Base-by-base conservation (phyloP, 1,140 invertebrate genomes). In the Drosophila varians region DNA sequence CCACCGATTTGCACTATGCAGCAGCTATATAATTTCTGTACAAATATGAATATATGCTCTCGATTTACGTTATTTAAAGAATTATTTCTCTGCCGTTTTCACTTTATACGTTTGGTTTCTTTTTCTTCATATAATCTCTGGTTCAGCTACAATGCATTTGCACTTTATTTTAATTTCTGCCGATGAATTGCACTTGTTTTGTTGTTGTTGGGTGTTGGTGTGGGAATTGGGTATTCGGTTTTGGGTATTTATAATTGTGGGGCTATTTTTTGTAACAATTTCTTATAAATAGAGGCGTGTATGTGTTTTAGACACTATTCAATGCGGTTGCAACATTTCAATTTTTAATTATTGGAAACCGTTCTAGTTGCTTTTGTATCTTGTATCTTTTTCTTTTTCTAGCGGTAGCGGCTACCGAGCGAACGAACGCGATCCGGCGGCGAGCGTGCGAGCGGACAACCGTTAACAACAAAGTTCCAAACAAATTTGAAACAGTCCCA, bases 381-480 rank as follows among this genome's bases (percentile, higher is more conserved):
- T 57, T 56, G 11, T 77, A 43, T 51, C 28, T 70, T 69, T 28
- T 38, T 31, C 61, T 58, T n/a, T n/a, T n/a, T n/a, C n/a, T 58
- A 66, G 60, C n/a, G n/a, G n/a, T n/a, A n/a, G 21, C 45, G 49
- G 46, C 57, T 61, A 62, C 52, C 74, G 71, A 76, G 60, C 72
- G 60, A 71, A 76, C 77, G 77, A 77, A 83, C 78, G 64, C 51
- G 56, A 48, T 60, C 42, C 47, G 26, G 47, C 69, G 42, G 49
- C 48, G 56, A 53, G 12, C 68, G 56, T 61, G 55, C 69, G 68
- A 45, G 54, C 65, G 54, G 46, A 69, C 83, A 87, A 88, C 87
- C 87, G 87, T 69, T 71, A 87, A 89, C 80, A 79, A 79, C 77
- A 72, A 79, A 77, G 74, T 89, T 42, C 16, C 77, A 89, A 89